Percentiles rank a stretch among this genome's conserved stretches.
These are phyloP conservation scores for Podarcis muralis DNA, from an alignment of 2,113 vertebrate species.

Conservation along the genomic window DNA sequence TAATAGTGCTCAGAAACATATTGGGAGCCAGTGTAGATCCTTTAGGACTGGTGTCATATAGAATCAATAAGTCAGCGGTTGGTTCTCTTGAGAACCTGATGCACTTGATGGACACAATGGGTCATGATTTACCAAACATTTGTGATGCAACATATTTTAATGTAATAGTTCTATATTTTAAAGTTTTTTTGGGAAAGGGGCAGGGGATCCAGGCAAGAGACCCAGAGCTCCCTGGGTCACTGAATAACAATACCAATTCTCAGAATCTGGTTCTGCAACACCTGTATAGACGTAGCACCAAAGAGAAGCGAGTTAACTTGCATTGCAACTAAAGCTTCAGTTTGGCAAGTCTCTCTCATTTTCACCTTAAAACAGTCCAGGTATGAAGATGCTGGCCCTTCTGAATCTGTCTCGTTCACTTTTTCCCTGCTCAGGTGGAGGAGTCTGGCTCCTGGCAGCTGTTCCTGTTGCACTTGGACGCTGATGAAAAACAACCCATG, in stretches of 20 bases:
- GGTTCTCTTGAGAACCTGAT: too few species aligned
- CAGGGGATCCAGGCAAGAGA: too few species aligned
- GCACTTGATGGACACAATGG: too few species aligned
- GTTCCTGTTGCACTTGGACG: conserved; percentile 1
- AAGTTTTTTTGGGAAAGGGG: too few species aligned
- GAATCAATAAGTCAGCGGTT: too few species aligned
- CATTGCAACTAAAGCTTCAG: background rate
- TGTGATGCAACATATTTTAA: too few species aligned
- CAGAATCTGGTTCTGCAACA: background rate
- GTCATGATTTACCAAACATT: too few species aligned
- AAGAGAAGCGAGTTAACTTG: background rate
- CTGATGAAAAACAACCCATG: conserved; percentile 5
- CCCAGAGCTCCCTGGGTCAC: too few species aligned
- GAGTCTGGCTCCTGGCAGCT: background rate
- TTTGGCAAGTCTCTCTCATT: background rate
- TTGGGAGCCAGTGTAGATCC: too few species aligned
- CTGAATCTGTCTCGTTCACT: background rate
- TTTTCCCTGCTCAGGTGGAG: background rate
- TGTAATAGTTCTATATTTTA: too few species aligned
- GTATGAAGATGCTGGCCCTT: background rate
- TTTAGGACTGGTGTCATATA: too few species aligned
- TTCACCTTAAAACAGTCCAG: background rate
- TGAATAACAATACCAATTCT: background rate
- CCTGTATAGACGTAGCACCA: background rate
- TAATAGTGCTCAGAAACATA: too few species aligned